phyloP scores from a whole-genome alignment of 2,797 vertebrate genomes.

The Hippocampus kuda region DNA sequence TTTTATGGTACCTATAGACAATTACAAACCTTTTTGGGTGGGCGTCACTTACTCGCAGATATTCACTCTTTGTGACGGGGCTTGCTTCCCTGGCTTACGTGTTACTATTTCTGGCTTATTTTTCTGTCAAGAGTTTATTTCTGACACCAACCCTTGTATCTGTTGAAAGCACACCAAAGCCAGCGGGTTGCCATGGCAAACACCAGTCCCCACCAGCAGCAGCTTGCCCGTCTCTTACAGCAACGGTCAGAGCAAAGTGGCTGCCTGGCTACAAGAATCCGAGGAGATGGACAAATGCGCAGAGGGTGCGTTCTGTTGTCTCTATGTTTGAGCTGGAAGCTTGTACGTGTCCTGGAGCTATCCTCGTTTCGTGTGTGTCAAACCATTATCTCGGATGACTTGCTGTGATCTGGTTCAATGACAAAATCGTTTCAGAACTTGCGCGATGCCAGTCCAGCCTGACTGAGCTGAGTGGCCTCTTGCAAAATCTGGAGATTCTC shows the following conservation, averaged over 20 bases:
- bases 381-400: constrained; percentile 12
- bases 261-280: constrained; percentile 92
- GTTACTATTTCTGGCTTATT: background rate
- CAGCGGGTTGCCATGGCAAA: constrained; percentile 79
- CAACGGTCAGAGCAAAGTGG: constrained; percentile 93
- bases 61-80: no score
- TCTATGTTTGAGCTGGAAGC: constrained; percentile 1
- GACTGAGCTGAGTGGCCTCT: constrained; percentile 87
- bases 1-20: no score
- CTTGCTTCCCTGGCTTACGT: no score
- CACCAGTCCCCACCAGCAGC: constrained; percentile 66
- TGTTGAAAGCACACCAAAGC: constrained; percentile 68
- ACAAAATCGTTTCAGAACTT: constrained; percentile 75
- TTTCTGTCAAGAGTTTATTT: background rate
- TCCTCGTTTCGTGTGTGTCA: constrained; percentile 3
- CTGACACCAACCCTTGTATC: background rate
- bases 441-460: constrained; percentile 91
- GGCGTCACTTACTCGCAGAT: no score
- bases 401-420: background rate
- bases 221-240: constrained; percentile 89
- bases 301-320: constrained; percentile 73
- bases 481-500: constrained; percentile 96
- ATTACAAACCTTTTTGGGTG: no score
- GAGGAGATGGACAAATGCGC: constrained; percentile 99
- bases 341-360: constrained; percentile 27